phyloP scores from a whole-genome alignment of 2,888 invertebrate genomes.

The Syrista parreyssii region DNA sequence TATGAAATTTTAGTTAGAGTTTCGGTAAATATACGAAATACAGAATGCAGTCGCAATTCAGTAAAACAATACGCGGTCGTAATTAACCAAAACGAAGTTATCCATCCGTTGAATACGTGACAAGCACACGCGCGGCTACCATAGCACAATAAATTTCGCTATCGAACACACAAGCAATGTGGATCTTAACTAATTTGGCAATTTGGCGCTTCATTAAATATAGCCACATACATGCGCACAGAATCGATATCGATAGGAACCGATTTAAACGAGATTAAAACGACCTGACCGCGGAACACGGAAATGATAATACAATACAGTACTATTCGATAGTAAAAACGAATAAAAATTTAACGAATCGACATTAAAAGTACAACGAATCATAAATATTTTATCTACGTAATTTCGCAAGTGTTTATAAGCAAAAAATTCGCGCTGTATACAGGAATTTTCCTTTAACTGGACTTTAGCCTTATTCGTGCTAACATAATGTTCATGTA shows the following conservation, averaged over 20 bases:
- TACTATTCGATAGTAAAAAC: background rate
- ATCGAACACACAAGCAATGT: conserved; percentile 27
- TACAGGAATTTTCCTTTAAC: background rate
- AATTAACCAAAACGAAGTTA: conserved; percentile 51
- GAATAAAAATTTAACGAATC: background rate
- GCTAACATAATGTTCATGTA: background rate
- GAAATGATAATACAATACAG: background rate
- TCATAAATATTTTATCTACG: background rate
- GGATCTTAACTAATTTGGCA: conserved; percentile 55
- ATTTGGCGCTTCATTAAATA: conserved; percentile 56
- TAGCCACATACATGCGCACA: conserved; percentile 18
- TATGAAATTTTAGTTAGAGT: background rate
- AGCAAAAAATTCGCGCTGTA: background rate
- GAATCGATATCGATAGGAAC: background rate
- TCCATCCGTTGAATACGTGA: conserved; percentile 25
- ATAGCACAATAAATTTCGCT: conserved; percentile 17
- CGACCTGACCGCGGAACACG: background rate
- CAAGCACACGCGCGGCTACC: conserved; percentile 24
- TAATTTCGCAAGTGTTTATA: background rate
- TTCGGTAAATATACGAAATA: background rate
- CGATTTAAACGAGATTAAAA: background rate
- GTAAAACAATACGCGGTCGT: conserved; percentile 40
- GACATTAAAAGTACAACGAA: background rate
- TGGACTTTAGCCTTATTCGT: background rate
- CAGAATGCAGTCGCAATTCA: conserved; percentile 32